These are phyloP conservation scores for Clarias magur DNA, from an alignment of 2,113 vertebrate species.

Conservation along the genomic window DNA sequence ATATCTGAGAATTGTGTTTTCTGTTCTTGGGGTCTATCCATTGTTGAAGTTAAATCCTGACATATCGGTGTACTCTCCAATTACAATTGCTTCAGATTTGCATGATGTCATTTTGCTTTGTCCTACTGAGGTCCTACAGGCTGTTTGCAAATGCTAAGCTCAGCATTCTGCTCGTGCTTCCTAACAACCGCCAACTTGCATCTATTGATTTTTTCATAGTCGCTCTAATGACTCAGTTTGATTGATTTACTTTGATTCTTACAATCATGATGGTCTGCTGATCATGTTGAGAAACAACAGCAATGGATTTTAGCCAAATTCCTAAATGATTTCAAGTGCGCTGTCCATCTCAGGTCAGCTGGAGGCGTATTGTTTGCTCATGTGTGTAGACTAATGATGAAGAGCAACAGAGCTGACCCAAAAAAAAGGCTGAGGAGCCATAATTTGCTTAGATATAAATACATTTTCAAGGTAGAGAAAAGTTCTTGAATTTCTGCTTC, in stretches of 20 bases:
- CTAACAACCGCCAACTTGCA: background rate
- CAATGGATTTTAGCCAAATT: background rate
- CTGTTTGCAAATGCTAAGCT: background rate
- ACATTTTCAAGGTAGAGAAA: background rate
- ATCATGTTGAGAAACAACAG: conserved; percentile 5
- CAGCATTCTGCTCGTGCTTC: background rate
- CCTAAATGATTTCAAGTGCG: background rate
- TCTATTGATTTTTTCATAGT: background rate
- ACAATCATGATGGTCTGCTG: background rate
- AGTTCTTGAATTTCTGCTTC: background rate
- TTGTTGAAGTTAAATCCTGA: background rate
- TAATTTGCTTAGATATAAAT: background rate
- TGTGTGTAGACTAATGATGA: background rate
- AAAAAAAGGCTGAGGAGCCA: background rate
- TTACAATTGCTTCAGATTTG: background rate
- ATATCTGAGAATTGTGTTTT: background rate
- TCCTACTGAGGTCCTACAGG: background rate
- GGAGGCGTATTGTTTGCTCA: too few relatives aligned
- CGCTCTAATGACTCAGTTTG: background rate
- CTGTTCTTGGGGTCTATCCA: background rate
- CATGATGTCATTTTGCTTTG: background rate
- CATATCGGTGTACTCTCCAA: background rate
- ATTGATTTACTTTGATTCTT: background rate
- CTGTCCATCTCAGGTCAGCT: background rate
- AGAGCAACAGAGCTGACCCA: background rate